Base-by-base conservation (phyloP, 2,888 invertebrate genomes). In the Melinaea menophilus region DNA sequence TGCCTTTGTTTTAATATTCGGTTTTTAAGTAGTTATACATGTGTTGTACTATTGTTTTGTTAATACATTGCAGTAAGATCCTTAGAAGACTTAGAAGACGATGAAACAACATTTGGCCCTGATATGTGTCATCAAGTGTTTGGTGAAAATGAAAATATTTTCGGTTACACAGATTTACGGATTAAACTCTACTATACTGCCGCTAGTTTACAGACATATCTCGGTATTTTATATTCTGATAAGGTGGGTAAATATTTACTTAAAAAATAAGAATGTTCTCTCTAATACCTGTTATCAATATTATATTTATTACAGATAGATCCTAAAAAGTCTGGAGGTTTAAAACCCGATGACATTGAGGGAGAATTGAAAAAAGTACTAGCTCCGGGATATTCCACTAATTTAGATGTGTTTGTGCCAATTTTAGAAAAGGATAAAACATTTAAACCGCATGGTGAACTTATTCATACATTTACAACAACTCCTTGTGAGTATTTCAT, bases 71-170 rank as follows among this genome's bases (percentile, higher is more conserved):
- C 76, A 93, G 94, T 96, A 58, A 92, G 95, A 59, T 84, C 86
- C 65, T 82, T 88, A 33, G 83, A 92, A 47, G 96, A 96, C 80
- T 80, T 96, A 46, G 92, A 94, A 66, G 92, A 95, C 82, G 93
- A 94, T 45, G 86, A 90, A 1, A 82, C 87, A 7, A 87, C 90
- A 46, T 97, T 97, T 78, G 90, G 93, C 47, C 97, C 98, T 0
- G 94, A 94, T 62, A 97, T 98, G 95, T 95, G 97, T 59, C 97
- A 98, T 90, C 98, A 98, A 86, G 94, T 98, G 63, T 98, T 97
- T 84, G 97, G 97, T 4, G 95, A 96, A 72, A 94, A 93, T 75
- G 99, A 99, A 88, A 95, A 94, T 67, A 97, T 99, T 81, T 98
- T 98, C 90, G 99, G 99, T 3, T 99, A 98, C 81, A 94, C 95